Evolutionary conservation across 1,140 invertebrate species (phyloP).

Genomic region (Euschistus heros): DNA sequence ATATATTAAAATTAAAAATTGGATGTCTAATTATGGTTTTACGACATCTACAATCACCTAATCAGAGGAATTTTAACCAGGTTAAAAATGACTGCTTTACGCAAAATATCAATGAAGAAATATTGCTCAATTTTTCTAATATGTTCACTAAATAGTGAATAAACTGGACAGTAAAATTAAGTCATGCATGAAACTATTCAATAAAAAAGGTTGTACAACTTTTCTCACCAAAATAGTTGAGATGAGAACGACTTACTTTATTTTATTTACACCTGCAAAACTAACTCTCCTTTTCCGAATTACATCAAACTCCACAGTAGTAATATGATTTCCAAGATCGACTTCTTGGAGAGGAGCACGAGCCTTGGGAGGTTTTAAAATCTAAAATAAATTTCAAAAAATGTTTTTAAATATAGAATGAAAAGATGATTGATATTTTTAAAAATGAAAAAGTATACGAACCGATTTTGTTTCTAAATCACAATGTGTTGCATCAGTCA

Average conservation of each 20-base stretch:
- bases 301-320: slow-evolving; percentile 6
- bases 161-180: no score
- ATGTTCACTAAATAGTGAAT: no score
- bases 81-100: no score
- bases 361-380: slow-evolving; percentile 25
- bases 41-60: no score
- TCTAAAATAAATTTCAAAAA: slow-evolving; percentile 14
- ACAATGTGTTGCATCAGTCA: slow-evolving; percentile 5
- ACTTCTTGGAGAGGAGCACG: slow-evolving; percentile 23
- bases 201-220: no score
- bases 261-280: slow-evolving; percentile 28
- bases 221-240: no score
- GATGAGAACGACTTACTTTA: slow-evolving; percentile 25
- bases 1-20: no score
- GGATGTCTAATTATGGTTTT: no score
- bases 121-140: no score
- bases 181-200: no score
- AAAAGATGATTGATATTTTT: not conserved
- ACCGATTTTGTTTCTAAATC: slow-evolving; percentile 13
- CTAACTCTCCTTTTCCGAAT: slow-evolving; percentile 24
- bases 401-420: not conserved
- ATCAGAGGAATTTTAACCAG: no score
- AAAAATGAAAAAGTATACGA: not conserved
- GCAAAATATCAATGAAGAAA: no score
- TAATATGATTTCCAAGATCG: slow-evolving; percentile 15